Base-by-base conservation (phyloP, 2,888 invertebrate species). In the Cephus rjabovi region DNA sequence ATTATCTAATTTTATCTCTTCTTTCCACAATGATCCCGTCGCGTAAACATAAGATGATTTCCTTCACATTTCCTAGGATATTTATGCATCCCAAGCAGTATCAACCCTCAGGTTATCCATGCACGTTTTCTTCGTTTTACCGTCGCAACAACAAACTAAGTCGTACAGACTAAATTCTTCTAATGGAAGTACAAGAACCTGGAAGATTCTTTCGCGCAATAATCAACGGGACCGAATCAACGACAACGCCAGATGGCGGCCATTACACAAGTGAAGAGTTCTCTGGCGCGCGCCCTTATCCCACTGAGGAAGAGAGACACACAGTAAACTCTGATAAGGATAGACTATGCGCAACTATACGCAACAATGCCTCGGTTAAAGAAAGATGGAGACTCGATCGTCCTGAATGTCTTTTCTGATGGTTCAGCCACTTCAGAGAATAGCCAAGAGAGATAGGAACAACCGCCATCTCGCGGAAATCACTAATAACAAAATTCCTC, bases 211-310 rank as follows among this genome's bases (percentile, higher is more conserved):
- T 56, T 56, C 56, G 56, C 56, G 56, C 23, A 56, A 56, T 71
- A 37, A 37, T 71, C 31, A 71, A 71, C 69, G 79, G 74, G 79
- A 84, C 75, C 81, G 82, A 81, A 82, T 84, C 86, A 88, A 86
- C 89, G 87, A 90, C 90, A 89, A 90, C 89, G 88, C 90, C 86
- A 89, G 88, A 87, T 89, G 84, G 90, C 90, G 85, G 91, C 91
- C 91, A 90, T 91, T 91, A 90, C 88, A 86, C 82, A 84, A 89
- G 87, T 90, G 90, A 90, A 83, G 56, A 56, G 56, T 56, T 56
- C 56, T 56, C 56, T 56, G 23, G 23, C 56, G 56, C 56, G 56
- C 56, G 23, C 56, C 56, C 56, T 23, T 23, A 56, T 56, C 56
- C 56, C 56, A 56, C 56, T 56, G 56, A 1, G 56, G 9, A 9